phyloP scores from a whole-genome alignment of 2,113 vertebrate species.

The Diadophis punctatus region DNA sequence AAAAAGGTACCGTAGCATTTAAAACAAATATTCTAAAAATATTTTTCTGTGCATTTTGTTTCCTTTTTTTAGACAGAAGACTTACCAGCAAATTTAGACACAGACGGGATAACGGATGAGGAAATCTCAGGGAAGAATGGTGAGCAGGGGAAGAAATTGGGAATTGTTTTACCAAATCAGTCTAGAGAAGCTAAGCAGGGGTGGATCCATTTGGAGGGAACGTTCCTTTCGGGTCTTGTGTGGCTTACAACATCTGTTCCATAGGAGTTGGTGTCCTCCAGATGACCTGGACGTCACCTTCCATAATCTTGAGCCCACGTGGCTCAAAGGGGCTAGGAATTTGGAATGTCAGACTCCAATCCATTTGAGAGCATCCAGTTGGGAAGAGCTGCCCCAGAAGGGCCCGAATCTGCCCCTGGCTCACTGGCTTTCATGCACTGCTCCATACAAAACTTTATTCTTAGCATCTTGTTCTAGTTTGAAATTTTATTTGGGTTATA shows the following conservation, averaged over 20 bases:
- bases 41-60: constrained; percentile 21
- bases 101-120: constrained; percentile 26
- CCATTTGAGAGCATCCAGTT: not conserved
- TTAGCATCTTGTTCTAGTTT: not conserved
- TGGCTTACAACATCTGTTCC: not conserved
- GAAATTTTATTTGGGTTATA: too few species aligned
- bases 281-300: not conserved
- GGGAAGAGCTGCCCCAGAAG: not conserved
- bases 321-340: not conserved
- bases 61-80: constrained; percentile 39
- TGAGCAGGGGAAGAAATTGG: constrained; percentile 28
- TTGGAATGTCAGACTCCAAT: not conserved
- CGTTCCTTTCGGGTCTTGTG: not conserved
- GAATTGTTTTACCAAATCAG: not conserved
- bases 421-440: not conserved
- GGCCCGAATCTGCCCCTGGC: not conserved
- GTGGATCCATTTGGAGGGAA: not conserved
- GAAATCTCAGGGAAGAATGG: constrained; percentile 53
- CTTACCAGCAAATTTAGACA: constrained; percentile 38
- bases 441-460: not conserved
- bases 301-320: not conserved
- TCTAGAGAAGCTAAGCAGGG: not conserved
- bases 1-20: not conserved
- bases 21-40: not conserved
- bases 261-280: not conserved